phyloP scores from a whole-genome alignment of 2,797 vertebrate genomes.

The Pempheris klunzingeri region DNA sequence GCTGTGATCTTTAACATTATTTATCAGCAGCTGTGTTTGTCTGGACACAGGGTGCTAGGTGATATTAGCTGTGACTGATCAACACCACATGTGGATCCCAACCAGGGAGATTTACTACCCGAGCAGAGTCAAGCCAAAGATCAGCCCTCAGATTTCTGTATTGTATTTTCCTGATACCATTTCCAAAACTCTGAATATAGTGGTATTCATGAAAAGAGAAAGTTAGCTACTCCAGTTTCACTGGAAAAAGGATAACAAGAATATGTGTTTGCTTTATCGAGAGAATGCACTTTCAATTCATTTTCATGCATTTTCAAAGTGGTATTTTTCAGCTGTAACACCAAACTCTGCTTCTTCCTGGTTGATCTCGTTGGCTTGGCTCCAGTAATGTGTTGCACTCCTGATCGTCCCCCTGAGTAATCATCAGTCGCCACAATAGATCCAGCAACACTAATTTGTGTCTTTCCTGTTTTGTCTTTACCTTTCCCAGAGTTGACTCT shows the following conservation, averaged over 20 bases:
- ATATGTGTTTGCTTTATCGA: not conserved
- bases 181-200: conserved; percentile 9
- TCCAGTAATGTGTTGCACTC: conserved; percentile 58
- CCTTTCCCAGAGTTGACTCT: conserved; percentile 54
- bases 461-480: conserved; percentile 75
- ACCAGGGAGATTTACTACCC: conserved; percentile 61
- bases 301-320: not conserved
- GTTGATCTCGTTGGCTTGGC: conserved; percentile 41
- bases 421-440: conserved; percentile 71
- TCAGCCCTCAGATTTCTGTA: conserved; percentile 36
- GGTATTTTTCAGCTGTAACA: conserved; percentile 4
- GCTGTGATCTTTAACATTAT: conserved; percentile 62
- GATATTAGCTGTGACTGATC: conserved; percentile 82
- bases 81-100: conserved; percentile 74
- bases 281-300: not conserved
- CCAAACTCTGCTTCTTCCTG: conserved; percentile 26
- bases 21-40: conserved; percentile 77
- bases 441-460: conserved; percentile 62
- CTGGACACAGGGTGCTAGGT: conserved; percentile 67
- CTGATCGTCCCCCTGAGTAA: conserved; percentile 65
- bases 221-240: not conserved
- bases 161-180: conserved; percentile 33
- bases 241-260: not conserved
- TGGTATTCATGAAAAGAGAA: not conserved
- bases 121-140: conserved; percentile 55